Conservation (phyloP, 2,113 vertebrate genomes). For the Sinocyclocheilus maitianheensis region DNA sequence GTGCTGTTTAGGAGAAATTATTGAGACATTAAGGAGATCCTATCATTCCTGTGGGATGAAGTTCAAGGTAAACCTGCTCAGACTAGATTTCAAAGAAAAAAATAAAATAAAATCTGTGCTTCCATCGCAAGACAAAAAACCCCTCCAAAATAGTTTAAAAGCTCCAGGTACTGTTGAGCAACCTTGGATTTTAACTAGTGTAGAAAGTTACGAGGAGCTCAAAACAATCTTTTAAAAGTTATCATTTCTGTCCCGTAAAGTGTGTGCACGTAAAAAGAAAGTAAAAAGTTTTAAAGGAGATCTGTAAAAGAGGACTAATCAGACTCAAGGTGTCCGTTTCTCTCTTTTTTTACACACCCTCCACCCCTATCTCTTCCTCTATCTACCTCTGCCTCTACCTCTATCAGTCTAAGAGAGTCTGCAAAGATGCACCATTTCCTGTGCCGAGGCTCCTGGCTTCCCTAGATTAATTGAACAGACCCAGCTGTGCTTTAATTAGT, state of each 20-base stretch:
- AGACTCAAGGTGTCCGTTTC: conserved; percentile 25
- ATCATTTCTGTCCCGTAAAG: conserved; percentile 13
- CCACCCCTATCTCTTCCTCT: background rate
- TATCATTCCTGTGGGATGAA: background rate
- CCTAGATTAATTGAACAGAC: conserved; percentile 74
- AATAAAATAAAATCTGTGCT: background rate
- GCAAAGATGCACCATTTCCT: conserved; percentile 55
- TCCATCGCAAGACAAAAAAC: background rate
- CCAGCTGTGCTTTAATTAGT: conserved; percentile 76
- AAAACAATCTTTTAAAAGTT: conserved; percentile 44
- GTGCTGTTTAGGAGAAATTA: background rate
- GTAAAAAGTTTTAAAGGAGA: conserved; percentile 35
- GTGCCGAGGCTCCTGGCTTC: conserved; percentile 59
- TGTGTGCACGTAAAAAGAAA: background rate
- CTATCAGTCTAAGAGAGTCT: conserved; percentile 38
- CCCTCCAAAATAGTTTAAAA: background rate
- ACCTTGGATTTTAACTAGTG: conserved; percentile 36
- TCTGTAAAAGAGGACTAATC: conserved; percentile 33
- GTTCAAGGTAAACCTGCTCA: background rate
- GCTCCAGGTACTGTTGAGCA: background rate
- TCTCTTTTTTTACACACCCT: conserved; percentile 8
- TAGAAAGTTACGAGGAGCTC: conserved; percentile 21
- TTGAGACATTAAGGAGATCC: background rate
- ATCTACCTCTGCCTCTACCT: conserved; percentile 45
- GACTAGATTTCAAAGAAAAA: background rate